Evolutionary conservation across 2,113 vertebrate species (phyloP), one percentile per base, ranked within the genome.

Genomic region (Cynocephalus volans): DNA sequence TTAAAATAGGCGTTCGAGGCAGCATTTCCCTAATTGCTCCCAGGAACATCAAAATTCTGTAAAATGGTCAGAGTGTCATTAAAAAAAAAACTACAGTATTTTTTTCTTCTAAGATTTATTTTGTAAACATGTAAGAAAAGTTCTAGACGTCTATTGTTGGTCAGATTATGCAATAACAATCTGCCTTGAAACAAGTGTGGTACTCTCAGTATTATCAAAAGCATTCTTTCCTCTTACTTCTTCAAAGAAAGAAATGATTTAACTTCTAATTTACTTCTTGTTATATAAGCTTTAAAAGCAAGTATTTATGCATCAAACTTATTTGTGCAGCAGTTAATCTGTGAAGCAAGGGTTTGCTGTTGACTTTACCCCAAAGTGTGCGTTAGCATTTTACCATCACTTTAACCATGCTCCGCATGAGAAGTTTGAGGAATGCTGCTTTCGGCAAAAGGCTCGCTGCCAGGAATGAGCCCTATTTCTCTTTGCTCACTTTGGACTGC

Each of bases 91-190:
- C 81, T 83, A n/a, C 14, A 41, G 28, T 84, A 80, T 45, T 73
- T 70, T 70, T 95, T 95, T 88, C 60, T 96, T 31, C 81, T 95
- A 79, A 95, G 62, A 58, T 93, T 90, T 90, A 87, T 86, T 86
- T 73, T 96, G 96, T 80, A 96, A 97, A 93, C 70, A 90, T 31
- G 21, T 87, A 84, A 77, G 54, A 95, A 93, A 95, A 95, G 52
- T 90, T 88, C 36, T 83, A 90, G 84, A 48, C 64, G n/a, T 85
- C 65, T 88, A 75, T 2, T 64, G 60, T 54, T 26, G 60, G 75
- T 81, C 70, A 93, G 88, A 70, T 60, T 82, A 83, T 54, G 54
- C 67, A 95, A 4, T 15, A 85, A 94, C 50, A 88, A 62, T 83
- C 81, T 95, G 73, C 50, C 64, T 56, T 64, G 58, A 86, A 80